These are phyloP conservation scores for Drosophila suzukii DNA, from an alignment of 1,140 invertebrate species.

Conservation along the genomic window DNA sequence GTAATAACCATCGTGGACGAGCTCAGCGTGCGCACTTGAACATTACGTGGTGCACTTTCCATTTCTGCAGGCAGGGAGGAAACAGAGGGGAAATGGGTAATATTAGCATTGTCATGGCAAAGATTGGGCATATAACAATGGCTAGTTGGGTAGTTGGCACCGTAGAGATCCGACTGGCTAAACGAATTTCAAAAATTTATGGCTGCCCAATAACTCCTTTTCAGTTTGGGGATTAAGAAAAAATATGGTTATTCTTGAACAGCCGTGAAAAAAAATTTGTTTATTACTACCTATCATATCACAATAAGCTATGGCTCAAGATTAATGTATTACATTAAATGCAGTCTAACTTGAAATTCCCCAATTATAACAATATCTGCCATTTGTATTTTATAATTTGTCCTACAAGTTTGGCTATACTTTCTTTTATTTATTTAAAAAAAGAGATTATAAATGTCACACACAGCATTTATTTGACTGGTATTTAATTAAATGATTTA, in stretches of 20 bases:
- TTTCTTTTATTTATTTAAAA: too few species aligned
- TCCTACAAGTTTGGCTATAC: not conserved
- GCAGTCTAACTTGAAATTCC: too few species aligned
- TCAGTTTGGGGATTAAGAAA: not conserved
- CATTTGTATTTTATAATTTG: too few species aligned
- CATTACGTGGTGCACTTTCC: slow-evolving; percentile 96
- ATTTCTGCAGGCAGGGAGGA: slow-evolving; percentile 89
- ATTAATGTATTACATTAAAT: too few species aligned
- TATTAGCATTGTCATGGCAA: slow-evolving; percentile 48
- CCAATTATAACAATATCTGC: too few species aligned
- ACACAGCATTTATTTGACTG: not conserved
- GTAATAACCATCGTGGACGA: slow-evolving; percentile 97
- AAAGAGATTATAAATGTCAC: too few species aligned
- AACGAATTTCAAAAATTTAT: slow-evolving; percentile 5
- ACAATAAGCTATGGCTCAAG: too few species aligned
- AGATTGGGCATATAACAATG: slow-evolving; percentile 10
- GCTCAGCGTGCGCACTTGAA: slow-evolving; percentile 96
- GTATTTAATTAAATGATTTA: slow-evolving; percentile 10
- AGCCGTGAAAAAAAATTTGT: too few species aligned
- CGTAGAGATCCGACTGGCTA: not conserved
- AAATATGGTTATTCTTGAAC: not conserved
- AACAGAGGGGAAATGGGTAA: slow-evolving; percentile 14
- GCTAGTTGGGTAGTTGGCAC: not conserved
- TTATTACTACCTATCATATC: too few species aligned
- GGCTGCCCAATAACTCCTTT: not conserved